A percentile compares a stretch with the other conserved stretches of the same genome.
Conservation (phyloP, 2,888 invertebrate genomes). For the Mimachlamys varia region DNA sequence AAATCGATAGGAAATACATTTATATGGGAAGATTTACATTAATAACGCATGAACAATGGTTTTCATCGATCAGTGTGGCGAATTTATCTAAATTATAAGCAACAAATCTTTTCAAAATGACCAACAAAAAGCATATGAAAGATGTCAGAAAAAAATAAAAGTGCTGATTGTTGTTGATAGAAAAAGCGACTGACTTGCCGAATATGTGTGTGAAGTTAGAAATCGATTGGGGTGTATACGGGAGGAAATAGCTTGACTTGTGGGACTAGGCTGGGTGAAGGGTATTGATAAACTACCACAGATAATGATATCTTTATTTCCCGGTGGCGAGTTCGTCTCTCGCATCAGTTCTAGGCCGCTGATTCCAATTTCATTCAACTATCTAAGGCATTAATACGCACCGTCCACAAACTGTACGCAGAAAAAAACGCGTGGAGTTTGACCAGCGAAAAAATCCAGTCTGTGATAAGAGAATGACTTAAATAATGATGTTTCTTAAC, state of each 20-base stretch:
- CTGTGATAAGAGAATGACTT: background rate
- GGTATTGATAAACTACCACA: constrained; percentile 35
- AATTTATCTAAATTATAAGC: background rate
- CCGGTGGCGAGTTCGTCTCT: constrained; percentile 48
- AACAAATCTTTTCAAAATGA: background rate
- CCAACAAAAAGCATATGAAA: background rate
- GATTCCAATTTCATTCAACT: constrained; percentile 45
- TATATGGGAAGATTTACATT: background rate
- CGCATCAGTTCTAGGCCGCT: constrained; percentile 48
- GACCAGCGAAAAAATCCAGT: background rate
- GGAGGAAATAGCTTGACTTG: constrained; percentile 23
- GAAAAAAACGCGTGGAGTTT: background rate
- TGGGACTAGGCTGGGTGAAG: background rate
- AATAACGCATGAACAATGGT: too few species aligned
- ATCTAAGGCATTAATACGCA: constrained; percentile 36
- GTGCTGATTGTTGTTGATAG: background rate
- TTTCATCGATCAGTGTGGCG: background rate
- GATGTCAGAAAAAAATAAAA: background rate
- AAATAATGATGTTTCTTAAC: background rate
- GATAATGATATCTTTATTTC: constrained; percentile 51
- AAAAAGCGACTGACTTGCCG: background rate
- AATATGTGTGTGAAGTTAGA: background rate
- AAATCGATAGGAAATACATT: background rate
- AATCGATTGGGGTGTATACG: background rate
- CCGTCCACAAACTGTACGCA: constrained; percentile 16